phyloP scores from a whole-genome alignment of 2,113 vertebrate genomes.

The Prolemur simus region DNA sequence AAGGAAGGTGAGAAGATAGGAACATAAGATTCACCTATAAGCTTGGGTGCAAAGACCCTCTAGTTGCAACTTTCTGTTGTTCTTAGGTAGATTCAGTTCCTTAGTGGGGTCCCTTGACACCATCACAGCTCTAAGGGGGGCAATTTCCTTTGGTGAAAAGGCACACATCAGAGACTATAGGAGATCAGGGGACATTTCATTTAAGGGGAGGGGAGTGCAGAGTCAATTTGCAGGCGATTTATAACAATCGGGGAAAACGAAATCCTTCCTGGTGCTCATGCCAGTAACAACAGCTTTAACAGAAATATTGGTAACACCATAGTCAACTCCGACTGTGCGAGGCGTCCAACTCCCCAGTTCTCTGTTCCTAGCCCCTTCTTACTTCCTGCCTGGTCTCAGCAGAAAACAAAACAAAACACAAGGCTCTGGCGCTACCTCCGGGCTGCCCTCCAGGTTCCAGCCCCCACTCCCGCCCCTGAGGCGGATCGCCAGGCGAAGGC shows the following conservation, averaged over 20 bases:
- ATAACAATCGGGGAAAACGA: neutral
- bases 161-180: neutral
- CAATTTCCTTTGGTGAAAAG: neutral
- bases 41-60: too few relatives aligned
- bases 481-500: neutral
- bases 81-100: neutral
- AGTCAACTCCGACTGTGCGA: neutral
- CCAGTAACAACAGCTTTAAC: neutral
- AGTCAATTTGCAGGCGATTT: constrained; percentile 10
- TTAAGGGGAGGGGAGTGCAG: neutral
- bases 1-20: neutral
- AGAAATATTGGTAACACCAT: neutral
- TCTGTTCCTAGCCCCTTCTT: neutral
- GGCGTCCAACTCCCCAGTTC: neutral
- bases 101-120: neutral
- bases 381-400: neutral
- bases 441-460: neutral
- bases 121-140: neutral
- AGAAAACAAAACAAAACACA: neutral
- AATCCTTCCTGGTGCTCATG: neutral
- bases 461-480: fast-evolving
- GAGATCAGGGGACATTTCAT: neutral
- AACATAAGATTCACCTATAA: neutral
- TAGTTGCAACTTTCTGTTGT: neutral
- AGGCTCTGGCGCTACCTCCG: neutral